Conservation (phyloP, 2,888 invertebrate species). For the Synergus umbraculus region DNA sequence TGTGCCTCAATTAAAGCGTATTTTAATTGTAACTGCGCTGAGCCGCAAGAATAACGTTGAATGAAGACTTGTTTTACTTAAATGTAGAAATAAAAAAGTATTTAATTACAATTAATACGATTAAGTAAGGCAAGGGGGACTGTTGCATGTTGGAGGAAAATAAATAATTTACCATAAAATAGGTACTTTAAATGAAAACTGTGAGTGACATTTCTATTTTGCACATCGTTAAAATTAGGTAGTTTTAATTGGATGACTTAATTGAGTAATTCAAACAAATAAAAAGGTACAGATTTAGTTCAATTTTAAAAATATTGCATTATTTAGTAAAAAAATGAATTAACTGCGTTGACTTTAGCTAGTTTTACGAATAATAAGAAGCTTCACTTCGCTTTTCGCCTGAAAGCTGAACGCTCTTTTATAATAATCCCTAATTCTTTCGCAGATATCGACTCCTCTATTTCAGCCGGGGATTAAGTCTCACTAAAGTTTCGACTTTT, state of each 20-base stretch:
- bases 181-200: neutral
- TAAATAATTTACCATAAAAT: too few species aligned
- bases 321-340: too few species aligned
- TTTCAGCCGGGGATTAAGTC: constrained; percentile 10
- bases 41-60: neutral
- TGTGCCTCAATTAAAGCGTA: constrained; percentile 68
- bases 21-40: constrained; percentile 68
- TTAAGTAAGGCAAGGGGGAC: too few species aligned
- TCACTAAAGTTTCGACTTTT: constrained; percentile 30
- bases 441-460: neutral
- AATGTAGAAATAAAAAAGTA: neutral
- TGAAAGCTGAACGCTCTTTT: neutral
- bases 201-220: neutral
- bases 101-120: neutral
- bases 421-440: neutral
- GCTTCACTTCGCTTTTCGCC: neutral
- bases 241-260: neutral
- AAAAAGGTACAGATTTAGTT: too few species aligned
- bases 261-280: neutral
- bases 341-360: too few species aligned
- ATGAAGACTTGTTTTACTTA: neutral
- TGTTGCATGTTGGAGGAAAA: too few species aligned
- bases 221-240: neutral
- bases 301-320: too few species aligned
- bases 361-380: neutral